Evolutionary conservation across 2,888 invertebrate genomes (phyloP).

Genomic region (Allolobophora icterica): DNA sequence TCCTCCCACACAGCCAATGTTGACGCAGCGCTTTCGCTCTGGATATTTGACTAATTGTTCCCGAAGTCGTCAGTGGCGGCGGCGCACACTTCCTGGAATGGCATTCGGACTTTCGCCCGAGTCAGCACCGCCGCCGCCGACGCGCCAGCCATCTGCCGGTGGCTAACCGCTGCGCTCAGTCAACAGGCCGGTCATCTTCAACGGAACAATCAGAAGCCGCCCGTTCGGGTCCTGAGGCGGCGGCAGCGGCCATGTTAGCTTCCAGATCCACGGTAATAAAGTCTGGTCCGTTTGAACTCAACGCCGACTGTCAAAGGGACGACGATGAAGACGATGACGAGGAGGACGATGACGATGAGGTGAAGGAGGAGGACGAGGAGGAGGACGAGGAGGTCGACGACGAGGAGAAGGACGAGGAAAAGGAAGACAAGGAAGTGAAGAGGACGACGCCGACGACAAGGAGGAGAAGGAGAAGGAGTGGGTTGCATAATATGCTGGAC

Average conservation of each 20-base stretch:
- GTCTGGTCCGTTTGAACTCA: conserved; percentile 11
- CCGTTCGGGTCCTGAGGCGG: neutral
- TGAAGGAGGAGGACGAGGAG: too few relatives aligned
- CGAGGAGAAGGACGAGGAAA: too few relatives aligned
- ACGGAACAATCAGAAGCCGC: neutral
- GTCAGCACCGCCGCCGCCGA: too few relatives aligned
- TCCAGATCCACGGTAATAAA: neutral
- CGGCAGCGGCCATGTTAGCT: neutral
- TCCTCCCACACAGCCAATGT: neutral
- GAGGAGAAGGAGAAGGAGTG: too few relatives aligned
- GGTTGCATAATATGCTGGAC: neutral
- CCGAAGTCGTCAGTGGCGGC: neutral
- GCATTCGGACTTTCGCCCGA: neutral
- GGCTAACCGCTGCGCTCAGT: neutral
- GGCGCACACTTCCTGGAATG: neutral
- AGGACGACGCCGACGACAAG: too few relatives aligned
- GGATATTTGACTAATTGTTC: conserved; percentile 11
- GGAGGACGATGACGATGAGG: too few relatives aligned
- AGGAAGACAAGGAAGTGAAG: too few relatives aligned
- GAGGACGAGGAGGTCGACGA: neutral
- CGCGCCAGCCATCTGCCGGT: neutral
- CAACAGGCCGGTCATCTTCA: neutral
- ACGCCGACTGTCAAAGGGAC: neutral
- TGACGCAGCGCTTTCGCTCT: neutral
- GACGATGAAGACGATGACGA: neutral